Evolutionary conservation across 2,888 invertebrate genomes (phyloP), one percentile per base, ranked within the genome.

Genomic region (Thymelicus sylvestris): DNA sequence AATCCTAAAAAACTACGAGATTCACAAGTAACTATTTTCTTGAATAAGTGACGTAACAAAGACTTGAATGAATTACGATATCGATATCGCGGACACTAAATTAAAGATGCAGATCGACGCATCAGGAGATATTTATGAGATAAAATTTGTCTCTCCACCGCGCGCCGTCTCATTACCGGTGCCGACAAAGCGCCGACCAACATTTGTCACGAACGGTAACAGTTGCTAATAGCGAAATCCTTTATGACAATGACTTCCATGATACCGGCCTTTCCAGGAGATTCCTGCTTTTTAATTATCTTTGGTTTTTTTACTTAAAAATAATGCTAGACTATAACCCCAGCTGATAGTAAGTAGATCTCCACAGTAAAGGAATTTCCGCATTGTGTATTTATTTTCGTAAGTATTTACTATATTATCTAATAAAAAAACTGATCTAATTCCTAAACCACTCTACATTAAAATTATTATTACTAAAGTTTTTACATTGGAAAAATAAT

Each of bases 71-170:
- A 91, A 87, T 89, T 87, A 89, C 83, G 84, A 85, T 86, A 88
- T 88, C 88, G 86, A 85, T 88, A 89, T 86, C 83, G 81, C 86
- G 79, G 82, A 81, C 82, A 83, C 84, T 89, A 87, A 89, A 91
- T 90, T 90, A 90, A 89, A 85, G 84, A 85, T 83, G 85, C 86
- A 86, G 86, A 90, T 91, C 89, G 88, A 87, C 86, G 87, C 88
- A 86, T 88, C 88, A 82, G 81, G 81, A 82, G 87, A 90, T 88
- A 92, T 92, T 92, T 92, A 91, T 90, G 91, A 84, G 86, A 84
- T 87, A 86, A 71, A 91, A 93, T 92, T 92, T 92, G 91, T 92
- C 90, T 86, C 85, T 80, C 81, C 81, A 81, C 83, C 82, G 86
- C 83, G 76, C 82, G 81, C 84, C 79, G 88, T 88, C 90, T 91